phyloP scores from a whole-genome alignment of 2,888 invertebrate species.

The Harpagoxenus sublaevis region DNA sequence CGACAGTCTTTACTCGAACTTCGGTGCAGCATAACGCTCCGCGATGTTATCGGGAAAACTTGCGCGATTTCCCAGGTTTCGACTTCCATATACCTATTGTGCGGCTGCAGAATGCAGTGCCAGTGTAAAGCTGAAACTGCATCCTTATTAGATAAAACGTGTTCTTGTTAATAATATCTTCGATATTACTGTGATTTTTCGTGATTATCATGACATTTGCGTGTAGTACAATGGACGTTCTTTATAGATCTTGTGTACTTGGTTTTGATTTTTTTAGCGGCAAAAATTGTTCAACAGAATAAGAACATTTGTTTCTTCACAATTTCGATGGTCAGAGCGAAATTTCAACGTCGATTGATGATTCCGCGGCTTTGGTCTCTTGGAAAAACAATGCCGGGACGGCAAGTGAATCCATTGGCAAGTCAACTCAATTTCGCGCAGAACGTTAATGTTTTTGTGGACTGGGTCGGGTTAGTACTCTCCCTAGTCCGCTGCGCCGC shows the following conservation, averaged over 20 bases:
- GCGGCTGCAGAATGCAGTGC: not conserved
- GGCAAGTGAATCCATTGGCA: not conserved
- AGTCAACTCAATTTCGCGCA: conserved; percentile 29
- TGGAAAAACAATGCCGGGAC: conserved; percentile 28
- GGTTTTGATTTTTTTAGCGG: not conserved
- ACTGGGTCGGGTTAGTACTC: not conserved
- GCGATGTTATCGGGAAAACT: conserved; percentile 16
- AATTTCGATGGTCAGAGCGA: not conserved
- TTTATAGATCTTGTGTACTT: not conserved
- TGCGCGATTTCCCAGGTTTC: not conserved
- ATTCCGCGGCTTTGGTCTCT: not conserved
- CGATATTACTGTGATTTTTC: not conserved
- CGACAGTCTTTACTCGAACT: conserved; percentile 35
- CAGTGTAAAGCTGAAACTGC: not conserved
- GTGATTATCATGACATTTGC: not conserved
- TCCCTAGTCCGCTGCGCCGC: not conserved
- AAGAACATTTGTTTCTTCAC: conserved; percentile 7
- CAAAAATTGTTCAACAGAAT: not conserved
- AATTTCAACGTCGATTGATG: conserved; percentile 5
- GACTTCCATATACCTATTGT: not conserved
- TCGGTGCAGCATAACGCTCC: not conserved
- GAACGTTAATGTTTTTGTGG: conserved; percentile 36
- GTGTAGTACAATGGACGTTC: not conserved
- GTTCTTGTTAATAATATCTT: not conserved
- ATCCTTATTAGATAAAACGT: not conserved